Evolutionary conservation across 2,113 vertebrate genomes (phyloP).

Genomic region (Eurypyga helias): DNA sequence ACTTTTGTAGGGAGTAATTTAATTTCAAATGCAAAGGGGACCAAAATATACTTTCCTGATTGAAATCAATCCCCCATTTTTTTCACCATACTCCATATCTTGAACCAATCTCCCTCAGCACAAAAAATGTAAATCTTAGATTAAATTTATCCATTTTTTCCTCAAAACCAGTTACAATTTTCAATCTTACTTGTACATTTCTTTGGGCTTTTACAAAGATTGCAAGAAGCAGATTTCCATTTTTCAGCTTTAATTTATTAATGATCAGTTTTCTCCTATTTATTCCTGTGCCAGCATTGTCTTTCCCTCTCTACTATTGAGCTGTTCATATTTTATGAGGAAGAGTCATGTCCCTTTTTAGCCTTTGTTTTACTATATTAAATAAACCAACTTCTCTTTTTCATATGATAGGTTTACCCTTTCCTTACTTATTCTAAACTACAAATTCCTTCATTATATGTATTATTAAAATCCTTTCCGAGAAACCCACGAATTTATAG

Average conservation of each 20-base stretch:
- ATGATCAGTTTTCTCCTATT: background rate
- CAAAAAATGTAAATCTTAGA: background rate
- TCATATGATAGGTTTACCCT: background rate
- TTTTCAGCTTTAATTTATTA: conserved; percentile 7
- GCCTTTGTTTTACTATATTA: background rate
- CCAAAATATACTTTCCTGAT: background rate
- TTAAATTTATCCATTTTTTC: background rate
- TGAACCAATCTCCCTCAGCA: background rate
- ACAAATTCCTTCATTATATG: background rate
- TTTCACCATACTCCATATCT: accelerated
- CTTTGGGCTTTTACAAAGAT: background rate
- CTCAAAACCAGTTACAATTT: background rate
- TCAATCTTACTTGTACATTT: background rate
- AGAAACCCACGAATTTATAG: background rate
- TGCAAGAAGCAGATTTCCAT: background rate
- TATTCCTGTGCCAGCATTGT: conserved; percentile 41
- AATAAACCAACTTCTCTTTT: background rate
- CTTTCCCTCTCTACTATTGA: background rate
- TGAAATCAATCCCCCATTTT: background rate
- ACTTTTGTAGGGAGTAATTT: background rate
- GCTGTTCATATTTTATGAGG: background rate
- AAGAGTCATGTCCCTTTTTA: background rate
- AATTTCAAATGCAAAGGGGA: background rate
- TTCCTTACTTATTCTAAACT: background rate
- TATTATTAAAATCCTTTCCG: background rate